Conservation (phyloP, 2,113 vertebrate species). For the Syrrhaptes paradoxus region DNA sequence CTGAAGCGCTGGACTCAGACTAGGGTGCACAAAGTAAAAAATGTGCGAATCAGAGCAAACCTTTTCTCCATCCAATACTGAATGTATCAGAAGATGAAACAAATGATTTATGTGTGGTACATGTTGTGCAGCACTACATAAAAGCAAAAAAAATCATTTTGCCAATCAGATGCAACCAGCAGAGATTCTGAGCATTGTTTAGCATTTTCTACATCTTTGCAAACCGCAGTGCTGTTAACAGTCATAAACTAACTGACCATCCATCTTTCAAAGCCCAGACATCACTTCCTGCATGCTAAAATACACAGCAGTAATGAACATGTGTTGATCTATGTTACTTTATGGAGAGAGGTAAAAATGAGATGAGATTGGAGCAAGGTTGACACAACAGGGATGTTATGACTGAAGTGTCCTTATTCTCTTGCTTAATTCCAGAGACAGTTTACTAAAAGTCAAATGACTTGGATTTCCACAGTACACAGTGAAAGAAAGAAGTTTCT, state of each 20-base stretch:
- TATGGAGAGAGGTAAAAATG: neutral
- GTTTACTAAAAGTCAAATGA: neutral
- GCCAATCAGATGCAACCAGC: neutral
- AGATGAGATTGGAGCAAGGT: neutral
- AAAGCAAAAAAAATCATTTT: neutral
- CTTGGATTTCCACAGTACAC: neutral
- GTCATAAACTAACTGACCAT: neutral
- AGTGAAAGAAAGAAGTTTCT: neutral
- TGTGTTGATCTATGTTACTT: neutral
- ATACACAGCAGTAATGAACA: neutral
- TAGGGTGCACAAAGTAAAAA: rapidly evolving
- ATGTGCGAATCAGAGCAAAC: neutral
- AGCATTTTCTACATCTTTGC: neutral
- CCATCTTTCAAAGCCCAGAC: neutral
- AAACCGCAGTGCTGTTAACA: neutral
- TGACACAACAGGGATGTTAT: neutral
- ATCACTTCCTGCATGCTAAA: neutral
- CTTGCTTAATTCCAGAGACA: neutral
- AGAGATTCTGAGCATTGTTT: neutral
- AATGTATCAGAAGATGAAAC: neutral
- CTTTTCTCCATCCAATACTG: neutral
- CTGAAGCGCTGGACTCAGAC: neutral
- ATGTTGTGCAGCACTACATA: neutral
- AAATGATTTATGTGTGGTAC: neutral
- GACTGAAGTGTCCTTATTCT: neutral